Percentiles rank a stretch among this genome's conserved stretches.
phyloP scores from a whole-genome alignment of 2,113 vertebrate genomes.

The Podocnemis expansa region DNA sequence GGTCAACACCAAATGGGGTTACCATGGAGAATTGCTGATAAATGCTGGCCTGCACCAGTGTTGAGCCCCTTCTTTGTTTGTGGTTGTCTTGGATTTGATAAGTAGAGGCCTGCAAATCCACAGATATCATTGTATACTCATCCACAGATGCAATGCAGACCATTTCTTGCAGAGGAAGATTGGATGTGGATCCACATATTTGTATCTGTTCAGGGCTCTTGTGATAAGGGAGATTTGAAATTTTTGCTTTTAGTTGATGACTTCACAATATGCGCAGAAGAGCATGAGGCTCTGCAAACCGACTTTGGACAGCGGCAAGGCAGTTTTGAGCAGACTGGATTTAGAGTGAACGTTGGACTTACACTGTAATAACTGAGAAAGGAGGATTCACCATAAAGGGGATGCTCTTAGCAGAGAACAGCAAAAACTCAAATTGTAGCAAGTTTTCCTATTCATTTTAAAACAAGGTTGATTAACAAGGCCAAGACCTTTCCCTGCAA shows the following conservation, averaged over 20 bases:
- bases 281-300: background rate
- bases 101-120: too few species aligned
- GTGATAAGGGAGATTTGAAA: background rate
- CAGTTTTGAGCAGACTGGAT: background rate
- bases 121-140: too few species aligned
- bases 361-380: background rate
- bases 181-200: too few species aligned
- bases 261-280: background rate
- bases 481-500: background rate
- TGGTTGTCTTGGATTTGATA: too few species aligned
- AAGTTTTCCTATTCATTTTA: background rate
- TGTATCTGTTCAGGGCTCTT: too few species aligned
- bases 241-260: background rate
- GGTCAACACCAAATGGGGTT: too few species aligned
- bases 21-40: background rate
- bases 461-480: background rate
- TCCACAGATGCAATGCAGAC: too few species aligned
- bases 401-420: background rate
- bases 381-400: background rate
- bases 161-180: too few species aligned
- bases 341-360: background rate
- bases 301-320: background rate
- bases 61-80: too few species aligned
- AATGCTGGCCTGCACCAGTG: background rate
- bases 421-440: background rate